A percentile compares a stretch with the other conserved stretches of the same genome.
Conservation (phyloP, 2,797 vertebrate genomes). For the Thalassophryne amazonica region DNA sequence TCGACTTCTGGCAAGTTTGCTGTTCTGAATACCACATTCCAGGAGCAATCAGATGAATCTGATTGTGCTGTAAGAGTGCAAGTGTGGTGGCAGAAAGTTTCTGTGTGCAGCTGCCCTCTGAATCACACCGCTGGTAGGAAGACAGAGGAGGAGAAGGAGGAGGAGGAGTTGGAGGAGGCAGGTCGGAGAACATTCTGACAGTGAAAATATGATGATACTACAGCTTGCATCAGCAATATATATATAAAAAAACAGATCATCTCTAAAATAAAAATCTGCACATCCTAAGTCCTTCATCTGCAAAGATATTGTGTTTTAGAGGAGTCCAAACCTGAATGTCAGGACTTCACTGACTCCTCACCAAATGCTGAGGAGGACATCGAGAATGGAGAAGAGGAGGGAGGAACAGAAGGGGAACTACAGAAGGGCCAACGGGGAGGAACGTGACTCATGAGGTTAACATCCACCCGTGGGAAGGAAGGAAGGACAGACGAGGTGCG, state of each 20-base stretch:
- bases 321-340: background rate
- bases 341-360: too few species aligned
- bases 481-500: background rate
- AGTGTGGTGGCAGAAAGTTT: slow-evolving; percentile 11
- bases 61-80: background rate
- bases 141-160: slow-evolving; percentile 22
- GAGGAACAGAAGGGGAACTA: slow-evolving; percentile 21
- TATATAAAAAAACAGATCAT: slow-evolving; percentile 1
- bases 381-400: background rate
- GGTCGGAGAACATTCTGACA: slow-evolving; percentile 13
- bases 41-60: background rate
- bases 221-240: background rate
- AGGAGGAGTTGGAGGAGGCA: background rate
- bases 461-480: slow-evolving; percentile 44
- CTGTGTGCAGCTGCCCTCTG: slow-evolving; percentile 29
- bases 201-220: slow-evolving; percentile 3
- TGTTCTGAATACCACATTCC: background rate
- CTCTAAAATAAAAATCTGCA: background rate
- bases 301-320: background rate
- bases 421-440: slow-evolving; percentile 32
- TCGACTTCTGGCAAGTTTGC: background rate
- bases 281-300: background rate
- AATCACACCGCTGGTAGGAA: slow-evolving; percentile 46
- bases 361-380: slow-evolving; percentile 2
- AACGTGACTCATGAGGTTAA: slow-evolving; percentile 38